Evolutionary conservation across 2,797 vertebrate genomes (phyloP).

Genomic region (Tapirus indicus): DNA sequence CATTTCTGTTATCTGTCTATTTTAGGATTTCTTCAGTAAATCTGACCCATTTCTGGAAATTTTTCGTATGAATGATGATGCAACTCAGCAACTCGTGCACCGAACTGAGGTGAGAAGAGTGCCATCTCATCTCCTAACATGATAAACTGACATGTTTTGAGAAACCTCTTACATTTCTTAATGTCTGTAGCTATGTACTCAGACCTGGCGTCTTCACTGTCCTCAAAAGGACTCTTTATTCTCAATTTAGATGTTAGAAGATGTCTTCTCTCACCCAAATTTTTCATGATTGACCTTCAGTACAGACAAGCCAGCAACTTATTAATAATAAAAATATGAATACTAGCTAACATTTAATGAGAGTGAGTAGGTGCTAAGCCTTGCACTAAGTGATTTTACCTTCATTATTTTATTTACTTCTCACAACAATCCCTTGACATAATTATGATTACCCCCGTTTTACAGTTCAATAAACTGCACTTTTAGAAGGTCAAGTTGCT

Average conservation of each 20-base stretch:
- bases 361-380: background rate
- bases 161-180: constrained; percentile 24
- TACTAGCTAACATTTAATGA: background rate
- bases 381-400: background rate
- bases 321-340: background rate
- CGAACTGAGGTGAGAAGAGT: constrained; percentile 95
- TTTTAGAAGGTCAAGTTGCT: background rate
- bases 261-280: background rate
- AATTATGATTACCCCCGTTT: background rate
- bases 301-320: background rate
- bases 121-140: background rate
- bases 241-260: background rate
- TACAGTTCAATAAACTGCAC: background rate
- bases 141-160: background rate
- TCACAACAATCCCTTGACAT: background rate
- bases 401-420: background rate
- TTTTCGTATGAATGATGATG: constrained; percentile 98
- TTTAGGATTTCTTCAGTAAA: constrained; percentile 99
- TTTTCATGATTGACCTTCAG: background rate
- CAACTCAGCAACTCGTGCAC: constrained; percentile 97
- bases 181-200: background rate
- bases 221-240: background rate
- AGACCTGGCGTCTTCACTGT: background rate
- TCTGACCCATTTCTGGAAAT: constrained; percentile 99
- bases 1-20: constrained; percentile 71